Conservation (phyloP, 1,140 invertebrate genomes). For the Stegodyphus dumicola region DNA sequence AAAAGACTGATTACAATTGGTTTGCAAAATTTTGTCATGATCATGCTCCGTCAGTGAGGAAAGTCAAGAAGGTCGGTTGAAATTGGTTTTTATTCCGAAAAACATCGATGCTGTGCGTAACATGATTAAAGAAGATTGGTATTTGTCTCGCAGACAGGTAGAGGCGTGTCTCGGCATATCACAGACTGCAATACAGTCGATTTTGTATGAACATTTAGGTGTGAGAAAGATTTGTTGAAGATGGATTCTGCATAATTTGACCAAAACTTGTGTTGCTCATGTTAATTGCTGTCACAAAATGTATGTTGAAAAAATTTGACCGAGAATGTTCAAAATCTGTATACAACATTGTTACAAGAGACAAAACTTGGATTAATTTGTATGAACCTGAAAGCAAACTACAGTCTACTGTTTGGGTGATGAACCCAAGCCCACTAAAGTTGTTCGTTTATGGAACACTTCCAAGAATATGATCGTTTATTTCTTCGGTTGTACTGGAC, state of each 20-base stretch:
- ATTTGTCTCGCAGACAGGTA: constrained; percentile 62
- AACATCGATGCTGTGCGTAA: constrained; percentile 61
- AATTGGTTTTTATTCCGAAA: constrained; percentile 62
- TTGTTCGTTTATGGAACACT: constrained; percentile 64
- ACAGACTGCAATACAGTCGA: constrained; percentile 62
- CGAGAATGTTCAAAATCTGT: constrained; percentile 22
- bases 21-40: constrained; percentile 12
- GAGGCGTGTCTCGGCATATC: constrained; percentile 54
- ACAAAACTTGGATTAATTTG: constrained; percentile 51
- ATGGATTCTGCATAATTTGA: constrained; percentile 6
- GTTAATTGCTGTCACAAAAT: background rate
- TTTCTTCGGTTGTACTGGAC: constrained; percentile 23
- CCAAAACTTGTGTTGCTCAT: background rate
- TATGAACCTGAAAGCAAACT: constrained; percentile 58
- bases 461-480: constrained; percentile 64
- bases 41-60: constrained; percentile 49
- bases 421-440: constrained; percentile 66
- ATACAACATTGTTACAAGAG: constrained; percentile 39
- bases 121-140: constrained; percentile 64
- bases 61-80: constrained; percentile 62
- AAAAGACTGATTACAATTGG: background rate
- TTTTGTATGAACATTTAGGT: constrained; percentile 64
- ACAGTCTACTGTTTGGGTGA: constrained; percentile 62
- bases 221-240: constrained; percentile 63
- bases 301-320: background rate